phyloP scores from a whole-genome alignment of 2,113 vertebrate species.

The Oncorhynchus clarkii region DNA sequence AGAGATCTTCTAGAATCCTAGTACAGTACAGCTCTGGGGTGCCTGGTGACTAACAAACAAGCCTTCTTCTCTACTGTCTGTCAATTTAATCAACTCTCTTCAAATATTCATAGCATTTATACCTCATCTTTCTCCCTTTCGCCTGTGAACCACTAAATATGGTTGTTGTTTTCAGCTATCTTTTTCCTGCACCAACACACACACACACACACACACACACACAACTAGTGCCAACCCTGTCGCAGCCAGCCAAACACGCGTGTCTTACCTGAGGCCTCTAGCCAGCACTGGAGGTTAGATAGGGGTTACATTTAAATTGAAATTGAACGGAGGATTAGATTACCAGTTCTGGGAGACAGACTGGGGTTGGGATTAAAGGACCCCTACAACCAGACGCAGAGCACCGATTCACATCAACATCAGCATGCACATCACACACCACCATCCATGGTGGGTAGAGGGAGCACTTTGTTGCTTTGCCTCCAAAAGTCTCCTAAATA shows the following conservation, averaged over 20 bases:
- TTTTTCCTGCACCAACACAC: background rate
- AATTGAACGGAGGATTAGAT: conserved; percentile 65
- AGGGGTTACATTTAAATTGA: conserved; percentile 65
- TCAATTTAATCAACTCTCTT: background rate
- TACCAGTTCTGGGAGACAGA: conserved; percentile 37
- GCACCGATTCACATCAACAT: conserved; percentile 32
- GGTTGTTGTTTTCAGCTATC: background rate
- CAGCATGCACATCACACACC: conserved; percentile 57
- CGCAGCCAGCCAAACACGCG: too few species aligned
- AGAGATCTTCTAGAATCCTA: conserved; percentile 50
- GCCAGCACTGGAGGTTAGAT: conserved; percentile 50
- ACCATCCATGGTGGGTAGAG: conserved; percentile 36
- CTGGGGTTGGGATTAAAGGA: conserved; percentile 55
- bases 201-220: background rate
- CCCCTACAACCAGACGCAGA: conserved; percentile 48
- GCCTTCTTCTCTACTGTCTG: conserved; percentile 35
- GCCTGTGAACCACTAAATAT: background rate
- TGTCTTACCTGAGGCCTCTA: background rate
- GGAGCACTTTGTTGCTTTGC: conserved; percentile 40
- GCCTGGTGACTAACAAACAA: conserved; percentile 56
- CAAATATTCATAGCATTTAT: background rate
- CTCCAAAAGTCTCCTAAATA: conserved; percentile 29
- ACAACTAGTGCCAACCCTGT: too few species aligned
- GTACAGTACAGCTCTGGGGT: conserved; percentile 50
- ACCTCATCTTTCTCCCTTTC: background rate